These are phyloP conservation scores for Globodera rostochiensis DNA, from an alignment of 1,140 invertebrate species.

Conservation along the genomic window DNA sequence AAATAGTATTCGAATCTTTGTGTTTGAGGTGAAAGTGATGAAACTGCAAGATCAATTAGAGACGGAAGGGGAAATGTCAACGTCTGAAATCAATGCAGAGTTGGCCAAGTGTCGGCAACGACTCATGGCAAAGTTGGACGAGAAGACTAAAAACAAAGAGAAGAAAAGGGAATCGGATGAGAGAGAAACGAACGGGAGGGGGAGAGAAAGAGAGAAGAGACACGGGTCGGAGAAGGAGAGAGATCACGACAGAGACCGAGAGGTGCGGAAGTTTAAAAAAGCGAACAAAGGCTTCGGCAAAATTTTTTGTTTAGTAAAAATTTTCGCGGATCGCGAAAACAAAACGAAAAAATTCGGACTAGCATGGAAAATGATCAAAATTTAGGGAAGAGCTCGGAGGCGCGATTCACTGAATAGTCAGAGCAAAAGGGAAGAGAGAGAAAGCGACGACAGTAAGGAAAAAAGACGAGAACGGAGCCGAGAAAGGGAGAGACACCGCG, in stretches of 20 bases:
- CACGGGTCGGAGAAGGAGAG: not conserved
- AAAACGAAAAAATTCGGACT: not conserved
- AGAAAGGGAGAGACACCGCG: not conserved
- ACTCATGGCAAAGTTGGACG: constrained; percentile 52
- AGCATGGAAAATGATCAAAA: not conserved
- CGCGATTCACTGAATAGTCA: not conserved
- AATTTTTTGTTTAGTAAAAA: too few species aligned
- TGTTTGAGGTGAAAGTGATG: constrained; percentile 58
- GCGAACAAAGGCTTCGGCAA: too few species aligned
- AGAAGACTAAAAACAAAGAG: constrained; percentile 41
- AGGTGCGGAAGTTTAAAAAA: not conserved
- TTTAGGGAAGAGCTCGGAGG: not conserved
- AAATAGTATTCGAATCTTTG: not conserved
- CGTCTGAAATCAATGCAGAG: constrained; percentile 47
- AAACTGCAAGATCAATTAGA: constrained; percentile 62
- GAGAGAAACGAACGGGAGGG: constrained; percentile 10
- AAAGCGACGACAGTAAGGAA: not conserved
- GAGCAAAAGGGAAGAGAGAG: not conserved
- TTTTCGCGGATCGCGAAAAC: not conserved
- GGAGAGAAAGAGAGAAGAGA: constrained; percentile 1
- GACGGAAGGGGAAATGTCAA: constrained; percentile 26
- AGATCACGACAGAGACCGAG: constrained; percentile 14
- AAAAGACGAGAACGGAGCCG: not conserved
- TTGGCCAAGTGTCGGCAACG: constrained; percentile 44
- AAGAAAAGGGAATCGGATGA: constrained; percentile 9